Conservation (phyloP, 2,888 invertebrate genomes). For the Willowsia nigromaculata region DNA sequence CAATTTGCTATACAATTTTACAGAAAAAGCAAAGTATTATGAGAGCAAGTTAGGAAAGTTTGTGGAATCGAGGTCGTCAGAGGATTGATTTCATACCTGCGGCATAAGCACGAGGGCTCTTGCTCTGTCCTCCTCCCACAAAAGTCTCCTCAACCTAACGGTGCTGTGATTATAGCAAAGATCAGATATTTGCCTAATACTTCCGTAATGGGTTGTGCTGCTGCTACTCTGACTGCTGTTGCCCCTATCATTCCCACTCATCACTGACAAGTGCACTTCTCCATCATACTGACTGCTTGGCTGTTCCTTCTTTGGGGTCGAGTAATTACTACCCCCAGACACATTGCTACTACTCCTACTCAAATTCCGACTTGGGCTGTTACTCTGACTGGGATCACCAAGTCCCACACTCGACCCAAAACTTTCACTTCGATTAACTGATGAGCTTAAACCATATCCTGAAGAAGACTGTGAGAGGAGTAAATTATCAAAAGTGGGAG, state of each 20-base stretch:
- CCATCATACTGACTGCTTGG: conserved; percentile 44
- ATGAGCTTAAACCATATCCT: conserved; percentile 56
- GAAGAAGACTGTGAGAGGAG: conserved; percentile 55
- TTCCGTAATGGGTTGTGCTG: conserved; percentile 40
- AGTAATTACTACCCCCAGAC: conserved; percentile 64
- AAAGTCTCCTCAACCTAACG: conserved; percentile 84
- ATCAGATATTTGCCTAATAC: conserved; percentile 77
- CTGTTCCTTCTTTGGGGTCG: conserved; percentile 60
- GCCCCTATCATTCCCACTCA: conserved; percentile 9
- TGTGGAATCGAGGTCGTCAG: neutral
- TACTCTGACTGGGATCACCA: conserved; percentile 62
- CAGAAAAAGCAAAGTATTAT: neutral
- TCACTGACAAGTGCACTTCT: conserved; percentile 48
- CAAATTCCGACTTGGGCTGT: conserved; percentile 64
- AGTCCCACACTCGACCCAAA: conserved; percentile 65
- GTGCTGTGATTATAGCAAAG: conserved; percentile 79
- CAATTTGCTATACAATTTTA: conserved; percentile 72
- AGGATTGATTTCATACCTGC: conserved; percentile 80
- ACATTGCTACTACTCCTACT: conserved; percentile 69
- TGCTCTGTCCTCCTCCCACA: conserved; percentile 83
- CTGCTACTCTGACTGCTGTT: conserved; percentile 51
- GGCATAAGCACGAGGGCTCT: conserved; percentile 83
- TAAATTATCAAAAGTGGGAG: conserved; percentile 50
- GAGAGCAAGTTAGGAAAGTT: neutral
- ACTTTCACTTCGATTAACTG: conserved; percentile 73